Evolutionary conservation across 1,140 invertebrate genomes (phyloP), one percentile per base, ranked within the genome.

Genomic region (Bombyx mandarina): DNA sequence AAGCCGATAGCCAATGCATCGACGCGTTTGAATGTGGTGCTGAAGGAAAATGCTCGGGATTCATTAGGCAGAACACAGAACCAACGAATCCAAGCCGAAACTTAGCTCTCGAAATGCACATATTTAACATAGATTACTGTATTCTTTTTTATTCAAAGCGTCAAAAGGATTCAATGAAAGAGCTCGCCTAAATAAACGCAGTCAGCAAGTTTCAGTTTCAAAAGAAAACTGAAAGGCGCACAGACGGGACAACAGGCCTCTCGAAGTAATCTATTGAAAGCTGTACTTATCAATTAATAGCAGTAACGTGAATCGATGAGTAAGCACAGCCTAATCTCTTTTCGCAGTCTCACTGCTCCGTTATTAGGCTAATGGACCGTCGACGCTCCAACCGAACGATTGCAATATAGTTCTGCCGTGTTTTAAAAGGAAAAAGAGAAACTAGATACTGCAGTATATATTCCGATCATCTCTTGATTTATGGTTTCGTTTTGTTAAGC

Each of bases 351-450:
- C 79, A 79, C 73, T 77, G 75, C 62, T 62, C 65, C 49, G 69
- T 66, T 75, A 82, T 80, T 80, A 82, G 72, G 61, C 66, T 79
- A 80, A 82, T 79, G 79, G 76, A 75, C 69, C 66, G 69, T 54
- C 59, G 54, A 56, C 56, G 57, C 63, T 63, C 58, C 58, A 45
- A 70, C 47, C 56, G 57, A 64, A 64, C 55, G 56, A 49, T 51
- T 61, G 56, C 56, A 58, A 18, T 50, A 5, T 50, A 57, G 53
- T 54, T 57, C 53, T 56, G 48, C 56, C 56, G 43, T 58, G 26
- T 58, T 61, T 49, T 51, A 35, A 61, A 65, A 58, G 58, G 47
- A 61, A 58, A 65, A 58, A 65, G 44, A 65, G 61, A 57, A 65
- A 61, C 62, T 56, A 57, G 53, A 52, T 22, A 6, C 49, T 54